Evolutionary conservation across 2,113 vertebrate genomes (phyloP), one percentile per base, ranked within the genome.

Genomic region (Apistogramma diplotaenia): DNA sequence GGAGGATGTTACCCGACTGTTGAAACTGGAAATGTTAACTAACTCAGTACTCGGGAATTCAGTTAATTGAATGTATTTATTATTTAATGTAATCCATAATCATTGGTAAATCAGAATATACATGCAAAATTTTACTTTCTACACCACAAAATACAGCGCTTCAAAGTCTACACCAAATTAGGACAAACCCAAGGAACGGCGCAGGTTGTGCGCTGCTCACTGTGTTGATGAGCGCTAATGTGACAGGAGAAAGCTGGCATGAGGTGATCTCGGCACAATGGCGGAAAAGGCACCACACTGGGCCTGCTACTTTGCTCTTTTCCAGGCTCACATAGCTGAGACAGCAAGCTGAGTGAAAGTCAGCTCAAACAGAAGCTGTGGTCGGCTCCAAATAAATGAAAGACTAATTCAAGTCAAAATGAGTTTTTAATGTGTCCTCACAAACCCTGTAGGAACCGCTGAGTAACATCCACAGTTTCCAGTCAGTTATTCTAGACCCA

Each of bases 181-280:
- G 40, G 21, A 33, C n/a, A 65, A 78, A 29, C 43, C 31, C 12
- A 5, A 16, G 62, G 21, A 76, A 84, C 56, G 7, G 74, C 62
- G 53, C 4, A 40, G 57, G 67, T 73, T 81, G 79, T 78, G 75
- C 79, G 88, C 55, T 57, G 74, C 80, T 87, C n/a, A 16, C 72
- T 62, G 81, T 72, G 84, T 85, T 94, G 92, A 94, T 82, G 79
- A 88, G 87, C 81, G 18, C 88, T 95, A 94, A 94, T 94, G 91
- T 94, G 94, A 95, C 94, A 94, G 91, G 80, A 56, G 78, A 93
- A 94, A 93, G 91, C 89, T 91, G 89, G 91, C 91, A 74, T 80
- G 76, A 89, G 90, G 88, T 89, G 90, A 93, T 88, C 75, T 60
- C 77, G 13, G 74, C 87, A 94, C 93, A 95, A 94, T 89, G 87